A percentile compares a stretch with the other conserved stretches of the same genome.
Conservation (phyloP, 2,797 vertebrate species). For the Acrocephalus scirpaceus region DNA sequence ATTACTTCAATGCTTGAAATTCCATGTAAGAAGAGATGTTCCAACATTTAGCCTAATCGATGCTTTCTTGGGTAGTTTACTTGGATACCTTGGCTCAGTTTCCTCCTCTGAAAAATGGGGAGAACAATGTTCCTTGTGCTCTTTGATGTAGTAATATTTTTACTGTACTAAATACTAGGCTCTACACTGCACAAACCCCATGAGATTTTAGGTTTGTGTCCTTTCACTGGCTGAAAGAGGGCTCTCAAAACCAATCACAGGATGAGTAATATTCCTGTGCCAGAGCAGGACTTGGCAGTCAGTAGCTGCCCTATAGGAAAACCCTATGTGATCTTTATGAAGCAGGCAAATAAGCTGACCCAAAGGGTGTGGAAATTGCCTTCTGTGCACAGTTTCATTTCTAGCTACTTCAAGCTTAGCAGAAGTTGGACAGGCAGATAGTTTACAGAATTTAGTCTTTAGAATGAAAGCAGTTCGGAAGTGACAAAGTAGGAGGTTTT, state of each 20-base stretch:
- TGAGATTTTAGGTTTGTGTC: background rate
- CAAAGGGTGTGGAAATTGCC: background rate
- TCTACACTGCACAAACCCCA: background rate
- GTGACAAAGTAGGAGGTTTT: background rate
- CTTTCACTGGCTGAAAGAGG: background rate
- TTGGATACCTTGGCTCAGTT: background rate
- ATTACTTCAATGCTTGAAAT: slow-evolving; percentile 22
- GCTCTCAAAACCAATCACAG: background rate
- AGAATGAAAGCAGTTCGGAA: background rate
- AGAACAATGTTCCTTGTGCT: background rate
- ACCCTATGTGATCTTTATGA: background rate
- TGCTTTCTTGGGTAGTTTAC: background rate
- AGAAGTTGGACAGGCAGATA: background rate
- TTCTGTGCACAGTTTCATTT: background rate
- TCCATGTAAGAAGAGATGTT: background rate
- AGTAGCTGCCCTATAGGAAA: background rate
- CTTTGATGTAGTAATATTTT: background rate
- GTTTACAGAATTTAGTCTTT: background rate
- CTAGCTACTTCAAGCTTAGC: background rate
- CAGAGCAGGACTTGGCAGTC: background rate
- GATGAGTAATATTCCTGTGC: background rate
- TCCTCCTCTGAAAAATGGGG: background rate
- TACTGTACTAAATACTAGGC: background rate
- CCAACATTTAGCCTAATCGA: background rate
- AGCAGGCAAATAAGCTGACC: background rate